Conservation (phyloP, 2,113 vertebrate genomes). For the Labeo rohita region DNA sequence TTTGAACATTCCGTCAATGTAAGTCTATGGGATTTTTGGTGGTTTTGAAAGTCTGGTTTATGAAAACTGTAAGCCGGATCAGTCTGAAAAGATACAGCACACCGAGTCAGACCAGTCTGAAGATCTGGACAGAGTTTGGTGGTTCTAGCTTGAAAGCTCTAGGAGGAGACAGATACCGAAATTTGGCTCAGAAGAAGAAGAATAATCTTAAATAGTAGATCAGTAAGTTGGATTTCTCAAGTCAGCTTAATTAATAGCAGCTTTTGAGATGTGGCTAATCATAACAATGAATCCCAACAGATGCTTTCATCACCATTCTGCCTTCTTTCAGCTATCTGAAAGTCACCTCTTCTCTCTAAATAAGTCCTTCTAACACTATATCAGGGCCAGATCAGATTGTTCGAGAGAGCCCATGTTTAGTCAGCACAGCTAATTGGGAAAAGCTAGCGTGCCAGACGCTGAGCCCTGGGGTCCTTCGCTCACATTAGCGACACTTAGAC, state of each 20-base stretch:
- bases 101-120: no score
- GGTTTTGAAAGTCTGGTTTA: no score
- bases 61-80: no score
- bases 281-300: neutral
- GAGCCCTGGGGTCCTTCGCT: neutral
- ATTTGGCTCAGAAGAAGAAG: no score
- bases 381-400: slow-evolving; percentile 29
- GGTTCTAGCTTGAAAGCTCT: no score
- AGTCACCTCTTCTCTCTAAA: neutral
- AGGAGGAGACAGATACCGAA: no score
- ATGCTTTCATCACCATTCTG: neutral
- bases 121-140: no score
- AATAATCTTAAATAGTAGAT: no score
- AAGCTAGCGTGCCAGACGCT: neutral
- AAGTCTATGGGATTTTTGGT: no score
- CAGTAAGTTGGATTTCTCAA: no score
- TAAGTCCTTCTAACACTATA: neutral
- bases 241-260: neutral
- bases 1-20: no score
- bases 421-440: slow-evolving; percentile 19
- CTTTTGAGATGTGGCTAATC: neutral
- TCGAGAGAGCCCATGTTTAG: slow-evolving; percentile 1
- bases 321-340: neutral
- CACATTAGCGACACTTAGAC: slow-evolving; percentile 32
- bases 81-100: no score